phyloP scores from a whole-genome alignment of 1,140 invertebrate genomes.

The Nomia melanderi region DNA sequence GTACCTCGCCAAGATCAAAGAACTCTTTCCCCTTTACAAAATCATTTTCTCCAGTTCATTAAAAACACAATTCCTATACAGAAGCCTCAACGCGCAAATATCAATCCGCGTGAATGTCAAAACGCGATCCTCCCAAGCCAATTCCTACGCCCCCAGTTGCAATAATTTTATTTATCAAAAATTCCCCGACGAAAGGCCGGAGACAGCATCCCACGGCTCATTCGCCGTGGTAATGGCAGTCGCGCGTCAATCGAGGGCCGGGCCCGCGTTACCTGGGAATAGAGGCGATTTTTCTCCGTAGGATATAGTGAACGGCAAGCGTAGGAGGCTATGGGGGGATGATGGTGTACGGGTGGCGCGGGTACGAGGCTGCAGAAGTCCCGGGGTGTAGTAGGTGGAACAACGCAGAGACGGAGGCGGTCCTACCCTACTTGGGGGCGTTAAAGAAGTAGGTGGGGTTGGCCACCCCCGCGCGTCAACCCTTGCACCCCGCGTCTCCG shows the following conservation, averaged over 20 bases:
- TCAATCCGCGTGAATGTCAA: too few species aligned
- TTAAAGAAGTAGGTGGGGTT: slow-evolving; percentile 78
- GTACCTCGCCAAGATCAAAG: too few species aligned
- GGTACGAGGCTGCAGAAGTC: slow-evolving; percentile 72
- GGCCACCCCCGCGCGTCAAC: slow-evolving; percentile 74
- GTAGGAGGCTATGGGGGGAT: slow-evolving; percentile 45
- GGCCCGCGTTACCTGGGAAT: slow-evolving; percentile 66
- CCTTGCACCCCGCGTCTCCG: slow-evolving; percentile 69
- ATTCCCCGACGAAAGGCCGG: slow-evolving; percentile 30
- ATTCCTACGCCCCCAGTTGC: not conserved
- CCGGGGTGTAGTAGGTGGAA: slow-evolving; percentile 78
- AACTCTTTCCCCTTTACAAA: too few species aligned
- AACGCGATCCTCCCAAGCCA: too few species aligned
- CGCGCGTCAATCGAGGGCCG: slow-evolving; percentile 61
- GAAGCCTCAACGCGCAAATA: too few species aligned
- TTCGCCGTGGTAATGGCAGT: slow-evolving; percentile 56
- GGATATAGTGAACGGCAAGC: slow-evolving; percentile 66
- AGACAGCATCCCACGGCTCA: slow-evolving; percentile 24
- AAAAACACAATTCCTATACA: too few species aligned
- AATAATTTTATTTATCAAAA: slow-evolving; percentile 26
- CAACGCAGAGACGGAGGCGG: slow-evolving; percentile 78
- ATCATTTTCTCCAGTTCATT: too few species aligned
- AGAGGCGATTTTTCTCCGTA: slow-evolving; percentile 69
- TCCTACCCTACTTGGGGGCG: slow-evolving; percentile 78
- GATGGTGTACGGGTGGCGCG: slow-evolving; percentile 51